phyloP scores from a whole-genome alignment of 2,888 invertebrate genomes.

The Hyppa rectilinea region DNA sequence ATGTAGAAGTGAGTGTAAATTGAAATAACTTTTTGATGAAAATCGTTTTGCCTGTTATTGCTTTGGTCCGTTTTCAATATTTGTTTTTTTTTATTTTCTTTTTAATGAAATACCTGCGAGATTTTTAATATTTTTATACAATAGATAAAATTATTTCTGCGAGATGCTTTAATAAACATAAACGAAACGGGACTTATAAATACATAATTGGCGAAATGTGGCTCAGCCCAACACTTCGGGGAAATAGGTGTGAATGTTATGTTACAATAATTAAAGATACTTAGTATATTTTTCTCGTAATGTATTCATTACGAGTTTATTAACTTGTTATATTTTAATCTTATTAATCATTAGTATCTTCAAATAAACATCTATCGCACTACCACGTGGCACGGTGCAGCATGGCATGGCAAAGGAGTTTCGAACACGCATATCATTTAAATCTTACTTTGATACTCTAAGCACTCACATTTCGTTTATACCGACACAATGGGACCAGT shows the following conservation, averaged over 20 bases:
- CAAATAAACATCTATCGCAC: neutral
- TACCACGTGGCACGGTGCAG: too few relatives aligned
- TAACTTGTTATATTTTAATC: neutral
- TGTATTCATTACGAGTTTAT: neutral
- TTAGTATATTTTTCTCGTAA: too few relatives aligned
- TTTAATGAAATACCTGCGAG: neutral
- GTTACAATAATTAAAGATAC: neutral
- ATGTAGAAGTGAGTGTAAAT: neutral
- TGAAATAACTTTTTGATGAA: slow-evolving; percentile 1
- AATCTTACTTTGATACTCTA: too few relatives aligned
- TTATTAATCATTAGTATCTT: neutral
- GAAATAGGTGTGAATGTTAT: too few relatives aligned
- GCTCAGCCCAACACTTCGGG: too few relatives aligned
- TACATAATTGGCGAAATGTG: too few relatives aligned
- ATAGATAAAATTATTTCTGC: neutral
- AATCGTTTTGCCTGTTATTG: neutral
- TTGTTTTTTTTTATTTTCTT: neutral
- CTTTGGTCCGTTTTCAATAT: neutral
- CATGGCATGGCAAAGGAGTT: neutral
- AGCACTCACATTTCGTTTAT: neutral
- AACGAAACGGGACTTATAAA: too few relatives aligned
- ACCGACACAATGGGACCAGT: neutral
- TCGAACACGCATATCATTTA: neutral
- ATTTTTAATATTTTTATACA: neutral
- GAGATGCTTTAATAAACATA: too few relatives aligned